These are phyloP conservation scores for Therioaphis trifolii DNA, from an alignment of 2,888 invertebrate species.

Conservation along the genomic window DNA sequence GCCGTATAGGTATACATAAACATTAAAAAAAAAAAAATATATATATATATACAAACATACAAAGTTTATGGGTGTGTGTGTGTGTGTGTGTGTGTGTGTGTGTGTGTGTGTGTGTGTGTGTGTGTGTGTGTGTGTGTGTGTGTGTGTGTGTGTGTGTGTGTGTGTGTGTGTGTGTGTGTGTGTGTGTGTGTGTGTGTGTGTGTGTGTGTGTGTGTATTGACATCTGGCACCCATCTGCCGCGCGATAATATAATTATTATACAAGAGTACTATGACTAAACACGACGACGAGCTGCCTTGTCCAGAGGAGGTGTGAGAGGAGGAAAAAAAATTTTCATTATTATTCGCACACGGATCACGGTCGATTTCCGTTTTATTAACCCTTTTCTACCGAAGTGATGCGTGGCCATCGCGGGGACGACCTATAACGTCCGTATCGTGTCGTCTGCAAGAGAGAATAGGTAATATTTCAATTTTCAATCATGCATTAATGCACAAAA, in stretches of 20 bases:
- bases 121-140: not conserved
- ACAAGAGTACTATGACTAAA: constrained; percentile 1
- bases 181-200: not conserved
- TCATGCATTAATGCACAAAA: no score
- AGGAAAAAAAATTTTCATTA: constrained; percentile 2
- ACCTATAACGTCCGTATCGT: not conserved
- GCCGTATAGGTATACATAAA: not conserved
- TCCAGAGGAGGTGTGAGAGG: not conserved
- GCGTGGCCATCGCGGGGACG: not conserved
- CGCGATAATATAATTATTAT: constrained; percentile 46
- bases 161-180: not conserved
- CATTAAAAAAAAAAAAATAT: no score
- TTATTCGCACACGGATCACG: constrained; percentile 23
- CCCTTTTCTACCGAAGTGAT: not conserved
- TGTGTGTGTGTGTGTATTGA: constrained; percentile 48
- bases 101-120: no score
- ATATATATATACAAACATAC: not conserved
- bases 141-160: not conserved
- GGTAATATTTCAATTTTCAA: no score
- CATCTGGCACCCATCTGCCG: constrained; percentile 62
- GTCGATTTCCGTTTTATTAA: constrained; percentile 22
- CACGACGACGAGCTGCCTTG: not conserved
- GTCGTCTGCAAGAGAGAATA: no score
- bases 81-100: not conserved
- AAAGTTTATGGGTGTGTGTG: not conserved